Base-by-base conservation (phyloP, 2,797 vertebrate species). In the Mallotus villosus region DNA sequence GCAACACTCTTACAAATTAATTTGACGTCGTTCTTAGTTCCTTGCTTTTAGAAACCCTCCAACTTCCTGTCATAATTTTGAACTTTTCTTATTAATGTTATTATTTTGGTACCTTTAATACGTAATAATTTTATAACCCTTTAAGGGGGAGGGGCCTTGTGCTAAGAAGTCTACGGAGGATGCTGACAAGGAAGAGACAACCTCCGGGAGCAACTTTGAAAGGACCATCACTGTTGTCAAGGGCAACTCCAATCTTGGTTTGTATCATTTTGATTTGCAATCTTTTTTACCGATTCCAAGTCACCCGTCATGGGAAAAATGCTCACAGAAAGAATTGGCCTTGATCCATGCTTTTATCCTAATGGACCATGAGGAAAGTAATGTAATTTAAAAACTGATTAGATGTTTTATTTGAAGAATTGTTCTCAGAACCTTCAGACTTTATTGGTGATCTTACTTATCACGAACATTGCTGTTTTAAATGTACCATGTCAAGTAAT, bases 191-290 rank as follows among this genome's bases (percentile, higher is more conserved):
- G 79, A 84, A 49, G 72, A 24, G 2, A 27, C 83, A 85, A 85
- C 88, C 74, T 81, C 88, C 0, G 92, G 86, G 86, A 95, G 89
- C 82, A 85, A 83, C 41, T 96, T 95, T 78, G 95, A 97, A 90
- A 96, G 94, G 87, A 97, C 94, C 19, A 96, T 99, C 86, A 93
- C 90, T 68, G 94, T 99, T 77, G 94, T 95, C 88, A 99, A 97
- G 94, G 97, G 97, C 93, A 98, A 94, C 93, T 96, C 96, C 85
- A 98, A 96, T 87, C 93, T 99, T 46, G 98, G 97, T 98, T 90
- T 86, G 90, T 91, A 73, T 82, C 80, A n/a, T 37, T 72, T 79
- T 78, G 81, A 60, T 76, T 76, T 25, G 73, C 53, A 58, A 59
- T 77, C 62, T 76, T 82, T 46, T 46, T 46, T 46, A 46, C 41